Evolutionary conservation across 2,888 invertebrate genomes (phyloP), one percentile per base, ranked within the genome.

Genomic region (Icerya purchasi): DNA sequence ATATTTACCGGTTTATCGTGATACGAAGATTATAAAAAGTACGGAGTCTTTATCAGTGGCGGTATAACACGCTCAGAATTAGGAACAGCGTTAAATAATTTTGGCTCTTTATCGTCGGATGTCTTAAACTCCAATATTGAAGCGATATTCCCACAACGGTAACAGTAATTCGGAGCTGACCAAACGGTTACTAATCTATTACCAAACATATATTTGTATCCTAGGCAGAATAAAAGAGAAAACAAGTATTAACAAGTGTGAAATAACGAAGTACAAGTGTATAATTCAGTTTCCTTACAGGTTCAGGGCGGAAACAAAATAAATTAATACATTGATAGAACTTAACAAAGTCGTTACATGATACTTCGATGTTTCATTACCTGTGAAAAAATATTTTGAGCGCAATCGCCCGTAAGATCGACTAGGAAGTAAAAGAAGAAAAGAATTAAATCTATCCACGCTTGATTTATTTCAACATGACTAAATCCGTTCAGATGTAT

Each of bases 131-230:
- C 85, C 70, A 98, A 76, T 68, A 99, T 96, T 57, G 97, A 92
- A 2, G 98, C 98, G 59, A 94, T 84, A 72, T 98, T 99, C 54
- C 97, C 98, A 71, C 98, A 98, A 23, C 98, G 83, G 72, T 98
- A 99, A 74, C 98, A 99, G 73, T 98, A 99, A 75, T 98, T 99
- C 2, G 98, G 98, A 3, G 98, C 98, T 19, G 97, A 94, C 93
- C 98, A 99, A 1, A 99, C 92, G 0, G 98, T 99, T 49, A 97
- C 94, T 67, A 98, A 75, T 71, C 89, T 86, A 67, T 93, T 86
- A 69, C 94, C 86, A 73, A 98, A 99, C 90, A 97, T 93, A 72
- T 93, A 98, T 76, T 93, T 96, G 74, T 84, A 91, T 63, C 92
- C 91, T 88, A 75, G 22, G n/a, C n/a, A 77, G 73, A 66, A 62